Conservation (phyloP, 2,113 vertebrate species). For the Varanus komodoensis region DNA sequence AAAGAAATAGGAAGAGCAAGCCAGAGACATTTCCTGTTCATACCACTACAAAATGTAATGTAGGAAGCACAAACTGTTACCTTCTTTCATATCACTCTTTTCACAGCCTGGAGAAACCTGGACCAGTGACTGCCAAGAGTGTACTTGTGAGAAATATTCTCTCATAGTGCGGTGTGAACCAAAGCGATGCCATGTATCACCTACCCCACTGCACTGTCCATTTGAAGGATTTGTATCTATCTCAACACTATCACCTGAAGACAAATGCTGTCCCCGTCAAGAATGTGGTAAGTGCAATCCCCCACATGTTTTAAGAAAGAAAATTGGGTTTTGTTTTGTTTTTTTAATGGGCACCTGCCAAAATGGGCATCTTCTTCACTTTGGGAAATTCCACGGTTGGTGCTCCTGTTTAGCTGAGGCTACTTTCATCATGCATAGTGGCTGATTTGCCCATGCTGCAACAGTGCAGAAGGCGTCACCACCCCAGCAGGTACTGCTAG, state of each 20-base stretch:
- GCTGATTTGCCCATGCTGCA: not conserved
- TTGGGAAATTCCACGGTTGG: not conserved
- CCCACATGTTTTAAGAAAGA: not conserved
- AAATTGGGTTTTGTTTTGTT: too few species aligned
- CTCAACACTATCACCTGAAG: conserved; percentile 13
- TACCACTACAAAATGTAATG: not conserved
- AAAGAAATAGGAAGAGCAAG: not conserved
- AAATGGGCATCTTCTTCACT: not conserved
- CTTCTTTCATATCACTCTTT: not conserved
- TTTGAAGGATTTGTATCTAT: conserved; percentile 63
- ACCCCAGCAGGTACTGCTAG: not conserved
- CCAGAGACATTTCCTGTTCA: not conserved
- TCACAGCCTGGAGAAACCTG: conserved; percentile 71
- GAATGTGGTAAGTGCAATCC: conserved; percentile 71
- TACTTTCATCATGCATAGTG: not conserved
- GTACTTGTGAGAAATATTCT: conserved; percentile 66
- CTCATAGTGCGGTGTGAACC: conserved; percentile 58
- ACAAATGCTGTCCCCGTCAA: conserved; percentile 74
- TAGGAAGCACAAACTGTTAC: not conserved
- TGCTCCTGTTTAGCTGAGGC: not conserved
- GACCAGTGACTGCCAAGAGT: conserved; percentile 69
- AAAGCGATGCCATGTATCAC: conserved; percentile 47
- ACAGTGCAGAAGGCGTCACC: not conserved
- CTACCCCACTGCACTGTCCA: conserved; percentile 48
- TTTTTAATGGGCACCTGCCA: not conserved